Evolutionary conservation across 1,140 invertebrate genomes (phyloP), one percentile per base, ranked within the genome.

Genomic region (Teleopsis dalmanni): DNA sequence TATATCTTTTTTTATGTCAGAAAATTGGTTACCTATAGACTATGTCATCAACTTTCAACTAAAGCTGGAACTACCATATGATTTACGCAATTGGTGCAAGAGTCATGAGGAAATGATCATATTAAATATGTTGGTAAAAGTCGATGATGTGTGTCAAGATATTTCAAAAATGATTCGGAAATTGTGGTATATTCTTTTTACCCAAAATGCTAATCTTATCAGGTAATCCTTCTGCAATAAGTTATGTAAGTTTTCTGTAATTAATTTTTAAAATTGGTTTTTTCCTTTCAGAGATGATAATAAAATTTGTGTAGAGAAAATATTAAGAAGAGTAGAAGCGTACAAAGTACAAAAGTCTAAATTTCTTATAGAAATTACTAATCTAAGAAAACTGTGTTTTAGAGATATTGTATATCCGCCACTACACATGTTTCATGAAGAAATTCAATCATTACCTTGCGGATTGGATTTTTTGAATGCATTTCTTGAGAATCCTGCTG

Each of bases 21-120:
- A 42, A 26, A 23, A 26, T 42, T 51, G 50, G 50, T 47, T 47
- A 16, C 44, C 50, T 3, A 47, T 51, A 14, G 50, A 51, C 26
- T 41, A 34, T 18, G 26, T 51, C 7, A 27, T 51, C 19, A 31
- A 51, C 34, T 51, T 47, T 40, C 37, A 42, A 33, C 37, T 51
- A 13, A 46, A 51, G 26, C 16, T 47, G 4, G 22, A 38, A 21
- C 19, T 51, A 14, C 44, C 50, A 5, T 14, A 41, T 35, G 44
- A 41, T 35, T 22, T 51, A 18, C n/a, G 16, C 4, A 25, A 37
- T n/a, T 27, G 16, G n/a, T 27, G 14, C 27, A 9, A 16, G 25
- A 7, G 13, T n/a, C 26, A 11, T 3, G 29, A 27, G 35, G 45
- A 21, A 47, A 10, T 22, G 14, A 16, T 14, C 18, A n/a, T 51